These are phyloP conservation scores for Hypomecis punctinalis DNA, from an alignment of 2,888 invertebrate genomes.

Conservation along the genomic window DNA sequence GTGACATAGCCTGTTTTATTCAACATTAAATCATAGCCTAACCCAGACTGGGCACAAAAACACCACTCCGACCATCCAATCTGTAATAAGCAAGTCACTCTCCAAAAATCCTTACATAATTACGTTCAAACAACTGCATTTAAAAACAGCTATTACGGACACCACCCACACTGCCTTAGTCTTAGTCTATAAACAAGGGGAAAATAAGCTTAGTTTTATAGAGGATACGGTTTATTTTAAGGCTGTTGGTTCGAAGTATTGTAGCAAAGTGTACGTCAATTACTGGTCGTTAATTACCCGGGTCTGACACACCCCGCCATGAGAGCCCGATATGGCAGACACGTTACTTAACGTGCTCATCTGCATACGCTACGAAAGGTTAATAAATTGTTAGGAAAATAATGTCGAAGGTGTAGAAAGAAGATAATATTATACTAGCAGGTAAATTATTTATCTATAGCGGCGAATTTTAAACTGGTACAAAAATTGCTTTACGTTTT, in stretches of 20 bases:
- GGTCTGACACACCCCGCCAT: slow-evolving; percentile 42
- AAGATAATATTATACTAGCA: no score
- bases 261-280: slow-evolving; percentile 29
- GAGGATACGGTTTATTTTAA: neutral
- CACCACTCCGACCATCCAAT: slow-evolving; percentile 20
- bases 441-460: no score
- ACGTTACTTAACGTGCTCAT: slow-evolving; percentile 27
- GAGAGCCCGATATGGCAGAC: slow-evolving; percentile 36
- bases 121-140: slow-evolving; percentile 37
- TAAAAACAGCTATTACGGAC: slow-evolving; percentile 41
- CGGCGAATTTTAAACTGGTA: no score
- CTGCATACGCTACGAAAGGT: slow-evolving; percentile 22
- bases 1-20: neutral
- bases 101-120: slow-evolving; percentile 36
- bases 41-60: slow-evolving; percentile 22
- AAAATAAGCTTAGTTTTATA: slow-evolving; percentile 19
- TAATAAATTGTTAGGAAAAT: slow-evolving; percentile 15
- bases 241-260: neutral
- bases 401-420: neutral
- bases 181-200: neutral
- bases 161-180: slow-evolving; percentile 37
- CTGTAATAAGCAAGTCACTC: slow-evolving; percentile 31
- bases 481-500: no score
- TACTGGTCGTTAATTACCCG: slow-evolving; percentile 40
- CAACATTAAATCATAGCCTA: slow-evolving; percentile 1